A percentile compares a stretch with the other conserved stretches of the same genome.
Evolutionary conservation across 1,140 invertebrate genomes (phyloP).

Genomic region (Notospermus geniculatus): DNA sequence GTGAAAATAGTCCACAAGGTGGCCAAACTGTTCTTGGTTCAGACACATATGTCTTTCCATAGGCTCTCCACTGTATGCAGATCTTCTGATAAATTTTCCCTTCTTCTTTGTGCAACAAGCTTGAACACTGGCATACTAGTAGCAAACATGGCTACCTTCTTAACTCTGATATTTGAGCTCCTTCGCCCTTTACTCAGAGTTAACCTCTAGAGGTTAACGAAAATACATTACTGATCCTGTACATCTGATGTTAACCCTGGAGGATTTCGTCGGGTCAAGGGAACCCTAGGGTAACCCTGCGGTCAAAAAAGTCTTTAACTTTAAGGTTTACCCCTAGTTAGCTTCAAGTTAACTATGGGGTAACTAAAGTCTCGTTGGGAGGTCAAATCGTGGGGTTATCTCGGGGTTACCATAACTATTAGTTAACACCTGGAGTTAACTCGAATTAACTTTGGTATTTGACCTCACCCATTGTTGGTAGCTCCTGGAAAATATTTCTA

Average conservation of each 20-base stretch:
- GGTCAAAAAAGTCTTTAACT: not conserved
- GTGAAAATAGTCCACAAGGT: conserved; percentile 7
- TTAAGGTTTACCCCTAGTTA: no score
- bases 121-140: not conserved
- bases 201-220: conserved; percentile 1
- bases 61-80: not conserved
- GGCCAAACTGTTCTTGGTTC: conserved; percentile 8
- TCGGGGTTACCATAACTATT: conserved; percentile 8
- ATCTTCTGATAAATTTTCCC: conserved; percentile 5
- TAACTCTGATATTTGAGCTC: conserved; percentile 4
- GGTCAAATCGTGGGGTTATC: not conserved
- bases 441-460: conserved; percentile 6
- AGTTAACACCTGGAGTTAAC: conserved; percentile 1
- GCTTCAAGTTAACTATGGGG: conserved; percentile 3
- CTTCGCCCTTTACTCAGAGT: conserved; percentile 2
- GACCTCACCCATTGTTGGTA: no score
- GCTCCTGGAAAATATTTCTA: no score
- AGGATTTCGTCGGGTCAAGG: not conserved
- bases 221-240: not conserved
- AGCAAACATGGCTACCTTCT: conserved; percentile 10
- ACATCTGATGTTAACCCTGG: conserved; percentile 1
- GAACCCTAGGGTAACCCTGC: not conserved
- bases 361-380: conserved; percentile 5
- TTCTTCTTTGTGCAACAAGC: conserved; percentile 3
- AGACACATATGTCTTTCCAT: conserved; percentile 2